Base-by-base conservation (phyloP, 2,113 vertebrate genomes). In the Hemichromis elongatus region DNA sequence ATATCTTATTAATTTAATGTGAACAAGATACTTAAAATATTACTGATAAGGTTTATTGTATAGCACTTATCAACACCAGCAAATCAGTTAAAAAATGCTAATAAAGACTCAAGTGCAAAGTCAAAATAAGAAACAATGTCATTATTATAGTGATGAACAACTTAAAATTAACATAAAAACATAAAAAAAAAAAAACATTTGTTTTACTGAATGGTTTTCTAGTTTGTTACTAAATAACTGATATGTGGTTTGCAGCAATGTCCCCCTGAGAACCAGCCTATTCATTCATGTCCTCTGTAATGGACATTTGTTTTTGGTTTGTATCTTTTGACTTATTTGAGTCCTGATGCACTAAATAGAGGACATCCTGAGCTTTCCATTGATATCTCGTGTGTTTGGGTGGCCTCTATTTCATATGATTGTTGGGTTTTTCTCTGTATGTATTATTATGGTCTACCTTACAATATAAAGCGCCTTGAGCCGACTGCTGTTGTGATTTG, bases 401-500 rank as follows among this genome's bases (percentile, higher is more conserved):
- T 59, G 56, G 56, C 16, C 16, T 57, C 14, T 57, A 57, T 28
- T 59, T 57, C 7, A 57, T 30, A 6, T 57, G 26, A 5, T 57
- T 57, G 14, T 57, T 57, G 8, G 2, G 56, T 18, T 59, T 57
- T 59, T 57, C 26, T 30, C 4, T 30, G 14, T 57, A 57, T 57
- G 7, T 30, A 30, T 57, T 57, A 57, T 57, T 1, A 1, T 57
- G 7, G 14, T 30, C 55, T 5, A 30, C 26, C 55, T 57, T 30
- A 57, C 55, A 57, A 57, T 57, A 9, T 57, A 30, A 57, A 30
- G 26, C 3, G 14, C 55, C 24, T 57, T 57, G 4, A 57, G 0
- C 13, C 2, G 0, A 18, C 56, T 5, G 2, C 3, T 16, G 13
- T 2, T 57, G 2, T 57, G 55, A 57, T 57, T 18, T 57, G 7